These are phyloP conservation scores for Petaurus breviceps DNA, from an alignment of 2,113 vertebrate genomes.

Conservation along the genomic window DNA sequence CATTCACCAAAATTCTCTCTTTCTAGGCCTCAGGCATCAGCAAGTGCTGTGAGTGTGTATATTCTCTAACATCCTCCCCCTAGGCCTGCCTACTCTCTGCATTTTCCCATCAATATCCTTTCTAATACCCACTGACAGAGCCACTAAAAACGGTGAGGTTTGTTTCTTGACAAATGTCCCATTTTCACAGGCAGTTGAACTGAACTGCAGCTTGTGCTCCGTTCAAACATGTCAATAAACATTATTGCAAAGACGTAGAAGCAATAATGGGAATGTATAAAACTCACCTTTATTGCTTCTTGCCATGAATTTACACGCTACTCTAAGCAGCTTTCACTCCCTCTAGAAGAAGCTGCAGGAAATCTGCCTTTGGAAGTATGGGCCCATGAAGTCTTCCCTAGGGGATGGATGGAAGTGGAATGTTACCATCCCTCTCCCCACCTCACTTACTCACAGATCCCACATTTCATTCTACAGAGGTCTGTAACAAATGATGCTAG, in stretches of 20 bases:
- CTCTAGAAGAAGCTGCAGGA: conserved; percentile 76
- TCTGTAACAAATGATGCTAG: conserved; percentile 10
- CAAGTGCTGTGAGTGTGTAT: conserved; percentile 32
- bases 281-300: conserved; percentile 87
- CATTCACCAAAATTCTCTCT: conserved; percentile 19
- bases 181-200: conserved; percentile 90
- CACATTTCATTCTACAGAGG: not conserved
- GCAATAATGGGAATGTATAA: conserved; percentile 87
- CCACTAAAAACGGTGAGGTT: conserved; percentile 79
- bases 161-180: conserved; percentile 88
- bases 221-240: conserved; percentile 89
- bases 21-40: conserved; percentile 54
- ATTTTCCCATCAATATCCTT: conserved; percentile 71
- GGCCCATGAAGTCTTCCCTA: conserved; percentile 31
- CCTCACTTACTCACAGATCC: not conserved
- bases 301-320: conserved; percentile 83
- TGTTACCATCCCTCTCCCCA: not conserved
- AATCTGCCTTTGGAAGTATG: conserved; percentile 50
- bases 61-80: conserved; percentile 53
- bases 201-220: conserved; percentile 86
- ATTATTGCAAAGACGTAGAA: conserved; percentile 88
- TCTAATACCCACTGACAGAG: conserved; percentile 77
- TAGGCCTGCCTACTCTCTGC: conserved; percentile 55
- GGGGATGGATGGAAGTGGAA: conserved; percentile 17
- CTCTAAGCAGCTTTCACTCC: conserved; percentile 83